Base-by-base conservation (phyloP, 2,888 invertebrate species). In the Dorcus parallelipipedus region DNA sequence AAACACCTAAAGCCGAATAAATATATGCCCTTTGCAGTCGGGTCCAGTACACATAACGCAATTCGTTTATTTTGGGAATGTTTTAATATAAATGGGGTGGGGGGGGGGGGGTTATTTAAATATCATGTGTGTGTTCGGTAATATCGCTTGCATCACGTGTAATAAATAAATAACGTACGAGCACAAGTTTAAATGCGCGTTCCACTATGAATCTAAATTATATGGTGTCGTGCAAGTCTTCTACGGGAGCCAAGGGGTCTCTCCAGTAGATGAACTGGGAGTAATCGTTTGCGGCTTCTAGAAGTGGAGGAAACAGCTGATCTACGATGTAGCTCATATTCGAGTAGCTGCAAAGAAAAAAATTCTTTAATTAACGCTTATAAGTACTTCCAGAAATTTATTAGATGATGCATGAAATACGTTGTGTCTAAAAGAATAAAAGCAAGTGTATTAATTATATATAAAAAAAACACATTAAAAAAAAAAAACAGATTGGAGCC, bases 311-410 rank as follows among this genome's bases (percentile, higher is more conserved):
- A 80, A 97, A 98, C 78, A 98, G 86, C 79, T 96, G 95, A 82
- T 98, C 97, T 65, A 94, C 97, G 66, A 97, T 87, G 78, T 91
- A 91, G 64, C 91, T 91, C 90, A 97, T 92, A 78, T 92, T 92
- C 60, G 92, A 89, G 81, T 98, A 98, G 75, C 97, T 97, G 86
- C 4, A 85, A 83, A 60, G 60, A 67, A 71, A 72, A 65, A 54
- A 14, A 40, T 17, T 3, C 10, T 20, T 14, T 14, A 14, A 3
- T 20, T 20, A 20, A 20, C 20, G 20, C 7, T 52, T 43, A 23
- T 41, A n/a, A n/a, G 9, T 10, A 42, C 4, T 10, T 10, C 23
- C 23, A 26, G 33, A 33, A 7, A 42, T 20, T 47, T 3, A 8
- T 26, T 14, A 23, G 1, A 14, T 14, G 1, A 14, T 14, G 14